phyloP scores from a whole-genome alignment of 2,797 vertebrate species.

The Sciurus carolinensis region DNA sequence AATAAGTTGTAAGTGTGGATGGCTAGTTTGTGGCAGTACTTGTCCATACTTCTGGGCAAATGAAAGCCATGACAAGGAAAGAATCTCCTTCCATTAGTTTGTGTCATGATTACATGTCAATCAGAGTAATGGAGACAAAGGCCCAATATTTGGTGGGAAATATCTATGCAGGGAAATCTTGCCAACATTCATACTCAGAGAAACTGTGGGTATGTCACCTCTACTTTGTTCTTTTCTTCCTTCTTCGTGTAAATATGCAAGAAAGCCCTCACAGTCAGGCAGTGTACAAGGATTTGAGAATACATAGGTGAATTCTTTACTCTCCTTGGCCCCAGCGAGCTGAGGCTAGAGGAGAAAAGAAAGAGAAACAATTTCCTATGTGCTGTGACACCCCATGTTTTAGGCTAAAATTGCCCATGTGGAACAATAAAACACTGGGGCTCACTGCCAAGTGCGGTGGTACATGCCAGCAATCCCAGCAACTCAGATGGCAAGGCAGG shows the following conservation, averaged over 20 bases:
- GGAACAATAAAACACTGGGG: background rate
- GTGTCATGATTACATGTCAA: background rate
- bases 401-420: background rate
- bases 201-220: background rate
- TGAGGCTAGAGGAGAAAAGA: background rate
- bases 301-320: background rate
- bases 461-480: too few species aligned
- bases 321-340: background rate
- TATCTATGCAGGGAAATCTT: background rate
- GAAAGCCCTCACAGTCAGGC: background rate
- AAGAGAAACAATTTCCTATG: background rate
- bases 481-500: too few species aligned
- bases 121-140: background rate
- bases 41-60: slow-evolving; percentile 24
- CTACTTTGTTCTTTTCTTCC: background rate
- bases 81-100: background rate
- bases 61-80: background rate
- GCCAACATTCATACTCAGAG: background rate
- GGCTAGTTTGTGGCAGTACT: background rate
- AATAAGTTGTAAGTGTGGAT: background rate
- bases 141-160: background rate
- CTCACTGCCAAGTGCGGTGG: background rate
- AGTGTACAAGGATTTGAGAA: background rate
- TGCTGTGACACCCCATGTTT: background rate
- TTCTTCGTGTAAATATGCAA: background rate